phyloP scores from a whole-genome alignment of 2,113 vertebrate species.

The Gobius niger region DNA sequence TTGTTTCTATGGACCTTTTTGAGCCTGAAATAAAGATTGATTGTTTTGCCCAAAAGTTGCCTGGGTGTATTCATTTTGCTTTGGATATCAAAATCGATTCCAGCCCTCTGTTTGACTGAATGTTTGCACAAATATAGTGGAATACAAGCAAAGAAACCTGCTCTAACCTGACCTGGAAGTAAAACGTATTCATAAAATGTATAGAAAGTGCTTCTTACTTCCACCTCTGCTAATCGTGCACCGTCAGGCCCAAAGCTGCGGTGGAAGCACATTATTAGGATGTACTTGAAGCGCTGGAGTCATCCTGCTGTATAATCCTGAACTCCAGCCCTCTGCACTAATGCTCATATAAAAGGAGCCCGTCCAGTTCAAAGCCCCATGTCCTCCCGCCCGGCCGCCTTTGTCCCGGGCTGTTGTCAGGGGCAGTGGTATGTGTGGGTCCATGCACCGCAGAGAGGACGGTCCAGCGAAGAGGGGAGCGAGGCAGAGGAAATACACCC shows the following conservation, averaged over 20 bases:
- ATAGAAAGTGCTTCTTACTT: neutral
- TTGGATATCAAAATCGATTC: no score
- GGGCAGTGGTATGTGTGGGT: constrained; percentile 66
- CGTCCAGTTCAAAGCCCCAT: constrained; percentile 28
- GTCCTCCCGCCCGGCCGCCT: constrained; percentile 42
- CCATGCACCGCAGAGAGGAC: constrained; percentile 62
- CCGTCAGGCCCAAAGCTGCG: neutral
- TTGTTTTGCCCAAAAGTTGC: no score
- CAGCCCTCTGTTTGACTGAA: no score
- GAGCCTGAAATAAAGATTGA: no score
- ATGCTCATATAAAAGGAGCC: constrained; percentile 58
- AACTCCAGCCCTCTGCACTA: constrained; percentile 16
- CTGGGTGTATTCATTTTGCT: no score
- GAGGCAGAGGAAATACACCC: constrained; percentile 67
- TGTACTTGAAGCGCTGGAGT: constrained; percentile 22
- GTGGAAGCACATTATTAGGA: constrained; percentile 19
- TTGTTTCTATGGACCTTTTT: no score
- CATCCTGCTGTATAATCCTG: constrained; percentile 19
- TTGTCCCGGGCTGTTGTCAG: constrained; percentile 69
- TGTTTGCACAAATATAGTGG: no score
- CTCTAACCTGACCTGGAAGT: no score
- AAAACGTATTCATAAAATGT: no score
- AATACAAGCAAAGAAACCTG: no score
- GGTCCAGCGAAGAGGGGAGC: constrained; percentile 37
- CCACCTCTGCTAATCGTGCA: neutral